Base-by-base conservation (phyloP, 2,888 invertebrate species). In the Leucophenga montana region DNA sequence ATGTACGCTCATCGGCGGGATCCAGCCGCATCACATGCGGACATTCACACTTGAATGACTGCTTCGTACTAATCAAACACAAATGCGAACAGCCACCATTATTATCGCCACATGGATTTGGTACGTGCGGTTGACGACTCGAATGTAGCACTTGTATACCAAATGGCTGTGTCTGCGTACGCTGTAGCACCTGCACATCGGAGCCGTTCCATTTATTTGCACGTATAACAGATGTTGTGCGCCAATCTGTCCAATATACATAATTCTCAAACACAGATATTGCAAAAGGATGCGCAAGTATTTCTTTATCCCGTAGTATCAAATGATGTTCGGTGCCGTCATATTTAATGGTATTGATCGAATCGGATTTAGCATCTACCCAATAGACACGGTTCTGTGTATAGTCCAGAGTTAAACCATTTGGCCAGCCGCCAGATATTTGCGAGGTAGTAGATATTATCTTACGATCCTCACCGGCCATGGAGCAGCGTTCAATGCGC, bases 221-320 rank as follows among this genome's bases (percentile, higher is more conserved):
- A 83, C 94, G 90, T 78, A 95, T 93, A 3, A 97, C 94, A 73
- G 95, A 93, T 87, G 95, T 95, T 69, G 93, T 93, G 75, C 95
- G 91, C 97, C 97, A 97, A 89, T 97, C 97, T 0, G 96, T 97
- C 96, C 97, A 97, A 90, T 95, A 97, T 13, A 97, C 93, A 88
- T 94, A 93, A 84, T 94, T 93, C 86, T 95, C 96, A 90, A 94
- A 96, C 71, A 97, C 90, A 0, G 95, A 92, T 75, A 97, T 93
- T 61, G 97, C 95, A 90, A 97, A 97, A 0, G 97, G 96, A 90
- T 97, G 97, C 62, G 95, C 92, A 68, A 95, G 89, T 79, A 93
- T 91, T 70, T 94, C 92, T 86, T 94, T 94, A 67, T 93, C 93
- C 73, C 92, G 91, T 80, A 96, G 90, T 73, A 89, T 89, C 57